Base-by-base conservation (phyloP, 2,113 vertebrate genomes). In the Conger conger region DNA sequence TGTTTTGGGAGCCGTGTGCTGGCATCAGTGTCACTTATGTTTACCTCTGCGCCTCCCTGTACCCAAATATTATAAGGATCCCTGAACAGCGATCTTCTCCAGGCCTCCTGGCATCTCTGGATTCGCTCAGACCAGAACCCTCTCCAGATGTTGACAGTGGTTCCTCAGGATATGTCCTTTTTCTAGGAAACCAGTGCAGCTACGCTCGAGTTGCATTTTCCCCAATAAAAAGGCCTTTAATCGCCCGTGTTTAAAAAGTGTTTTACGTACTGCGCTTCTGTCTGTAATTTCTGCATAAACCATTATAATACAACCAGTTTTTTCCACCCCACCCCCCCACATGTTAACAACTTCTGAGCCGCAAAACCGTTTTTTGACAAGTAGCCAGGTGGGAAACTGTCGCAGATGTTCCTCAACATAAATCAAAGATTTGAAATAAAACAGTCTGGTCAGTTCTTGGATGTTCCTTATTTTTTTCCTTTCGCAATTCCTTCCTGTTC, bases 181-280 rank as follows among this genome's bases (percentile, higher is more conserved):
- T 84, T 40, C 73, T 53, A 83, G 73, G 82, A 54, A 84, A 38
- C 45, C 4, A n/a, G 68, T 37, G 50, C 45, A 77, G 76, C 76
- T 57, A 18, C 36, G 76, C 45, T 38, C 36, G 30, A 85, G 84
- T 84, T 87, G 86, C 57, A 89, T 87, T 90, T 90, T 42, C 84
- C 87, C 84, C 23, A 36, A 83, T 79, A 78, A 84, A 84, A 53
- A 30, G 7, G 27, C 73, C 57, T 37, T 54, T 50, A 57, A 18
- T 78, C n/a, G 76, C 83, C 45, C 27, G 33, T 84, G 73, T 76
- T 79, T 79, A 16, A 37, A 77, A 27, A 77, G 38, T 17, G 42
- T 68, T 84, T 84, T 27, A 23, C 45, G 20, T 45, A 57, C 40
- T 33, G 20, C 20, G 4, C 11, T 57, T n/a, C 23, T 54, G 77